phyloP scores from a whole-genome alignment of 2,113 vertebrate species.

The human region GRCh38 chr6:141836501-141837000 shows the following conservation, averaged over 20 bases:
- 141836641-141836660: not conserved
- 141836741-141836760: not conserved
- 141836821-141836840: not conserved
- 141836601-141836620: not conserved
- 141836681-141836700: not conserved
- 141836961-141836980: not conserved
- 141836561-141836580: not conserved
- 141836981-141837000: not conserved
- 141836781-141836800: not conserved
- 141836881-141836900: not conserved
- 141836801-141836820: not conserved
- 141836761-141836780: not conserved
- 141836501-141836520: not conserved
- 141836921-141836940: not conserved
- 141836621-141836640: not conserved
- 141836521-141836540: not conserved
- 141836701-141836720: not conserved
- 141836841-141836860: not conserved
- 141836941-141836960: not conserved
- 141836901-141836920: not conserved
- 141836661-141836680: not conserved
- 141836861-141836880: not conserved
- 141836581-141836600: not conserved
- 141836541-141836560: not conserved
- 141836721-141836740: not conserved